phyloP scores from a whole-genome alignment of 2,797 vertebrate genomes.

The Cetoscarus ocellatus region DNA sequence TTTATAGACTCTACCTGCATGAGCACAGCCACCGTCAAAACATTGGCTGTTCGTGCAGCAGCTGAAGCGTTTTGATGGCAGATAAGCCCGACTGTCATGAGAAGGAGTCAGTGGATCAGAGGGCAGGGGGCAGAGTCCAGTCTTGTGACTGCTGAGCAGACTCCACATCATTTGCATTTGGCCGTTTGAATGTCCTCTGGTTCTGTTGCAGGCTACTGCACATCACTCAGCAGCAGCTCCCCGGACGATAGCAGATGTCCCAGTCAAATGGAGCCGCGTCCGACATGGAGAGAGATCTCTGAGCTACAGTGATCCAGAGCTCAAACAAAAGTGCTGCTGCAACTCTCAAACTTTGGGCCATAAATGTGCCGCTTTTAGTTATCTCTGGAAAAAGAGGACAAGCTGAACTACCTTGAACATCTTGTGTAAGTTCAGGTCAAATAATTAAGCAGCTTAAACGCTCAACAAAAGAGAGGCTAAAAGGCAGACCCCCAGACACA shows the following conservation, averaged over 20 bases:
- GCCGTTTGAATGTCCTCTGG: slow-evolving; percentile 74
- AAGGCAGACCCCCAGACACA: slow-evolving; percentile 74
- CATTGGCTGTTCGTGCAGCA: slow-evolving; percentile 33
- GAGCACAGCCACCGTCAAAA: slow-evolving; percentile 31
- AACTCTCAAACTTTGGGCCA: slow-evolving; percentile 34
- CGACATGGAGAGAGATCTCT: slow-evolving; percentile 23
- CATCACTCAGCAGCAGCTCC: slow-evolving; percentile 68
- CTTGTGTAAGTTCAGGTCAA: slow-evolving; percentile 80
- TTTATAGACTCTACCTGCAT: slow-evolving; percentile 2
- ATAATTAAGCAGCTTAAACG: slow-evolving; percentile 83
- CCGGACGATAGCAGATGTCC: slow-evolving; percentile 61
- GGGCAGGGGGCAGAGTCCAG: slow-evolving; percentile 71
- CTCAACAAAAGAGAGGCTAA: slow-evolving; percentile 77
- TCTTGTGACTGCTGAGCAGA: slow-evolving; percentile 70
- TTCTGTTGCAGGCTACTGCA: slow-evolving; percentile 65
- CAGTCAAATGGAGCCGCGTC: slow-evolving; percentile 43
- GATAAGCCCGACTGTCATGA: slow-evolving; percentile 64
- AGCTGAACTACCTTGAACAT: slow-evolving; percentile 77
- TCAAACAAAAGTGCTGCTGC: slow-evolving; percentile 14
- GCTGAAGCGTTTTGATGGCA: slow-evolving; percentile 45
- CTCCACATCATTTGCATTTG: slow-evolving; percentile 73
- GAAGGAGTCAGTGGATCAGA: slow-evolving; percentile 51
- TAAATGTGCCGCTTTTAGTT: slow-evolving; percentile 65
- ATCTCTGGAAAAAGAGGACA: slow-evolving; percentile 74
- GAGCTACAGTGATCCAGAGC: slow-evolving; percentile 8